These are phyloP conservation scores for Danaus chrysippus DNA, from an alignment of 2,888 invertebrate species.

Conservation along the genomic window DNA sequence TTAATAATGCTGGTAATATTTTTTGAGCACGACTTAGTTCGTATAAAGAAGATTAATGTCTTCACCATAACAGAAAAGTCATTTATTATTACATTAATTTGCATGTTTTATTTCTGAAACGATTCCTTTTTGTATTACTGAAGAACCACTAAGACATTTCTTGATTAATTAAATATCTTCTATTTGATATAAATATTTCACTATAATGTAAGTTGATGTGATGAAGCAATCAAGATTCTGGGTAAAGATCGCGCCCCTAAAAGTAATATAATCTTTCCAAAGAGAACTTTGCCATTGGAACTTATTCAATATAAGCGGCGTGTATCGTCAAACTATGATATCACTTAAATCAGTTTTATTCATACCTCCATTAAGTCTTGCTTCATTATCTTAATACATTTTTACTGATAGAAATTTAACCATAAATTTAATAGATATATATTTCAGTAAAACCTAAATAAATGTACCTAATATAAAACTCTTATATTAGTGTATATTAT, in stretches of 20 bases:
- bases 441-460: too few relatives aligned
- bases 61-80: too few relatives aligned
- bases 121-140: too few relatives aligned
- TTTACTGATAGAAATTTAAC: background rate
- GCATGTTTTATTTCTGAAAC: too few relatives aligned
- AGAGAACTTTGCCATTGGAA: constrained; percentile 65
- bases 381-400: constrained; percentile 10
- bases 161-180: constrained; percentile 1
- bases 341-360: constrained; percentile 47
- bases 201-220: constrained; percentile 37
- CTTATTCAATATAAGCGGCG: constrained; percentile 72
- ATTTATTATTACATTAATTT: too few relatives aligned
- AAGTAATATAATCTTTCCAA: constrained; percentile 73
- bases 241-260: constrained; percentile 49
- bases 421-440: too few relatives aligned
- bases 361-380: constrained; percentile 24
- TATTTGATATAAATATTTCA: constrained; percentile 22
- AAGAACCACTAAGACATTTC: too few relatives aligned
- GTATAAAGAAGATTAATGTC: too few relatives aligned
- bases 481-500: background rate
- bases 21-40: too few relatives aligned
- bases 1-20: too few relatives aligned
- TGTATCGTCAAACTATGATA: constrained; percentile 43
- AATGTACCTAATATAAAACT: background rate
- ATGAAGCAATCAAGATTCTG: constrained; percentile 71